Evolutionary conservation across 2,888 invertebrate genomes (phyloP).

Genomic region (Harpalus rufipes): DNA sequence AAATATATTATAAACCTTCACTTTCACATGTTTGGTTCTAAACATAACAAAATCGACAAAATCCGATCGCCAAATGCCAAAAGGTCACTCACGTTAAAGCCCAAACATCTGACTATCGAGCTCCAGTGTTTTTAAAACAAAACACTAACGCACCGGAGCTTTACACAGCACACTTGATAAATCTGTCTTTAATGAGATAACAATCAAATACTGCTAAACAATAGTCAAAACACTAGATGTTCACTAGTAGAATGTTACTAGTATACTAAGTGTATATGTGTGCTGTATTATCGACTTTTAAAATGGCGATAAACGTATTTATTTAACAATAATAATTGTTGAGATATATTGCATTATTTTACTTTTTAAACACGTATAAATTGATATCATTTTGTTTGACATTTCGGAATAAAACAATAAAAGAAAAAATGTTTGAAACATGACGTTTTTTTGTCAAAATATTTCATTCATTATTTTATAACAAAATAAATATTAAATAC

Average conservation of each 20-base stretch:
- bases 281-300: background rate
- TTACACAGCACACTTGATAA: background rate
- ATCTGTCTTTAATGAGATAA: conserved; percentile 12
- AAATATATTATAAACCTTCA: background rate
- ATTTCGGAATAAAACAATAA: too few species aligned
- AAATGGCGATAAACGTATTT: background rate
- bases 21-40: conserved; percentile 33
- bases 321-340: background rate
- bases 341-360: too few species aligned
- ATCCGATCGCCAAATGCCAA: conserved; percentile 35
- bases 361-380: too few species aligned
- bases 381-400: too few species aligned
- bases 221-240: background rate
- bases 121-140: conserved; percentile 17
- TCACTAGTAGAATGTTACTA: background rate
- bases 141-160: conserved; percentile 7
- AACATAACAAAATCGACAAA: background rate
- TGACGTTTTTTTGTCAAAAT: too few species aligned
- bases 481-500: too few species aligned
- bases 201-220: background rate
- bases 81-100: conserved; percentile 59
- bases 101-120: conserved; percentile 20
- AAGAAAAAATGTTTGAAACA: too few species aligned
- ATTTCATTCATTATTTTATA: too few species aligned
- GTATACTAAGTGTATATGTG: background rate